Percentiles rank a stretch among this genome's conserved stretches.
phyloP scores from a whole-genome alignment of 92 coral and sea anemone species.

The Desmophyllum pertusum region DNA sequence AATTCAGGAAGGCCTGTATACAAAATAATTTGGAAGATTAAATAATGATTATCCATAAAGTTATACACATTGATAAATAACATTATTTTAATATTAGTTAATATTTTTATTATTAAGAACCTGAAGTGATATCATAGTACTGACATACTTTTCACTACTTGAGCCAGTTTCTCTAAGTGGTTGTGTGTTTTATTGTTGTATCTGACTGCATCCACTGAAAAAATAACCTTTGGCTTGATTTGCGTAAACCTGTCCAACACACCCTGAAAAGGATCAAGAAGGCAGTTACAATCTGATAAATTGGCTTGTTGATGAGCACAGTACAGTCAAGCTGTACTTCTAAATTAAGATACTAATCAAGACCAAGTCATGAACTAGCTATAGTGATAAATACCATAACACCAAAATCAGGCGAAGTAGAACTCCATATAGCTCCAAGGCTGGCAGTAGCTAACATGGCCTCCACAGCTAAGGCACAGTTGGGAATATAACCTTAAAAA shows the following conservation, averaged over 20 bases:
- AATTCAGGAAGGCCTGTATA: conserved; percentile 84
- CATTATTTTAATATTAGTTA: too few species aligned
- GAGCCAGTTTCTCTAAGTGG: conserved; percentile 78
- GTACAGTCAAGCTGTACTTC: neutral
- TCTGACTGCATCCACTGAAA: conserved; percentile 94
- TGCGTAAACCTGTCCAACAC: conserved; percentile 94
- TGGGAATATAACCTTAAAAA: conserved; percentile 88
- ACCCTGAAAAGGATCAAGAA: conserved; percentile 62
- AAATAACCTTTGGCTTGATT: conserved; percentile 89
- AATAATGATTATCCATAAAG: neutral
- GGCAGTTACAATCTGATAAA: neutral
- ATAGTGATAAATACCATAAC: conserved; percentile 65
- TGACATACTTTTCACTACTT: conserved; percentile 81
- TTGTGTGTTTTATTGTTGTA: conserved; percentile 89
- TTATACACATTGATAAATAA: too few species aligned
- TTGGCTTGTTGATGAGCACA: neutral
- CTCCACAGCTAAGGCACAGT: conserved; percentile 91
- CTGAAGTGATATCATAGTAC: too few species aligned
- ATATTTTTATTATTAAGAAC: too few species aligned
- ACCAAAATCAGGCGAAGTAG: conserved; percentile 99
- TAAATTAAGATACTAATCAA: too few species aligned
- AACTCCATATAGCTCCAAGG: conserved; percentile 98
- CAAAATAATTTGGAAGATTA: neutral
- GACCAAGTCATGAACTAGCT: neutral
- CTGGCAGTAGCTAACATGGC: conserved; percentile 98